Percentiles rank a stretch among this genome's conserved stretches.
Evolutionary conservation across 2,797 vertebrate genomes (phyloP).

Genomic region (Botia kubotai): DNA sequence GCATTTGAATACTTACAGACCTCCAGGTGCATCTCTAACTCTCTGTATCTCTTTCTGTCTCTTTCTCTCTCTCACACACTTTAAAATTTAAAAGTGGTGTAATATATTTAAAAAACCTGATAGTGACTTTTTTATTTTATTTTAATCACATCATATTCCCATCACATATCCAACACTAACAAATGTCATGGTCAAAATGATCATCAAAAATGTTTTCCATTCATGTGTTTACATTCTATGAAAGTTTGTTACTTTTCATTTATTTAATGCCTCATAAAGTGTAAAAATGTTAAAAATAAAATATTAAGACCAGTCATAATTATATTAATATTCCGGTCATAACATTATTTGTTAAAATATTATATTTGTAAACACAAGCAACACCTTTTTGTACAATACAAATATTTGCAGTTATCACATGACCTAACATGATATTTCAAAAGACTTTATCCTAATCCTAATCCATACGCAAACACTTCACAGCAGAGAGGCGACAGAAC

Average conservation of each 20-base stretch:
- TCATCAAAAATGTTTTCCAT: too few relatives aligned
- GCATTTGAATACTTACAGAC: constrained; percentile 64
- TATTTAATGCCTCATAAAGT: neutral
- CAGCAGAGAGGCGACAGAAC: constrained; percentile 35
- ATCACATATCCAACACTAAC: too few relatives aligned
- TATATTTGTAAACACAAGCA: constrained; percentile 6
- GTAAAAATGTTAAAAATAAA: neutral
- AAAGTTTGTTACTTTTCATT: neutral
- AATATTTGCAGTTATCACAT: constrained; percentile 42
- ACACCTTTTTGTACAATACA: neutral
- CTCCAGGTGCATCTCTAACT: constrained; percentile 58
- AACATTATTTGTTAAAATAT: too few relatives aligned
- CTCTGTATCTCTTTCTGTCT: constrained; percentile 27
- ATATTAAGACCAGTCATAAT: neutral
- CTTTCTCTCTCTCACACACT: constrained; percentile 5
- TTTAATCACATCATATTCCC: too few relatives aligned
- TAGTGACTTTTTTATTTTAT: too few relatives aligned
- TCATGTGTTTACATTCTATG: neutral
- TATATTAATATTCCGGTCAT: too few relatives aligned
- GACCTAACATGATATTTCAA: constrained; percentile 30
- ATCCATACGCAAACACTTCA: constrained; percentile 29
- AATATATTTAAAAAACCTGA: too few relatives aligned
- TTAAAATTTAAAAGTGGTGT: too few relatives aligned
- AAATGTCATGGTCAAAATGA: too few relatives aligned
- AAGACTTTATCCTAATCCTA: constrained; percentile 6